These are phyloP conservation scores for Cryptosula pallasiana DNA, from an alignment of 2,888 invertebrate species.

Conservation along the genomic window DNA sequence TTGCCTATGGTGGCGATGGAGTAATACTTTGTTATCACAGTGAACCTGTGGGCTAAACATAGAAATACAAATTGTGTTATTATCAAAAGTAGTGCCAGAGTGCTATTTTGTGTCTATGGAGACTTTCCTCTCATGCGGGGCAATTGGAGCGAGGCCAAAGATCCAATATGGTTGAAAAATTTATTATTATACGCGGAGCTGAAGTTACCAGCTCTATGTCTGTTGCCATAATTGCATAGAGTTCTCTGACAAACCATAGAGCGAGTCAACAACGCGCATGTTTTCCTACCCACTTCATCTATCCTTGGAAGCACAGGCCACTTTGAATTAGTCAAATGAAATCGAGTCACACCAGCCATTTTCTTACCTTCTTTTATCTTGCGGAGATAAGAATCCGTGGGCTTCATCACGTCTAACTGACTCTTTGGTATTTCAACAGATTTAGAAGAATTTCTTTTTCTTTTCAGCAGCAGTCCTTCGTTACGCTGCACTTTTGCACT, in stretches of 20 bases:
- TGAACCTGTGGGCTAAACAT: constrained; percentile 20
- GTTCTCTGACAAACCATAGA: neutral
- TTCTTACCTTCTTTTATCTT: constrained; percentile 23
- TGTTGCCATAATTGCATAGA: neutral
- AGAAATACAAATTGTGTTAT: neutral
- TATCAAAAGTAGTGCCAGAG: neutral
- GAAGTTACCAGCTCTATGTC: neutral
- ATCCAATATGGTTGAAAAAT: neutral
- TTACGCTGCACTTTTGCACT: neutral
- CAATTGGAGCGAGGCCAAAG: neutral
- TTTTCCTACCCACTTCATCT: neutral
- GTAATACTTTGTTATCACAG: constrained; percentile 20
- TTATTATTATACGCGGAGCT: neutral
- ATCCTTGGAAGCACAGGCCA: neutral
- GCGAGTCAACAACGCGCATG: neutral
- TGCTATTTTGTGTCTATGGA: no score
- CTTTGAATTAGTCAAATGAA: neutral
- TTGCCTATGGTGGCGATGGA: neutral
- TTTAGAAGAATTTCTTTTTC: constrained; percentile 15
- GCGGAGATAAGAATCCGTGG: constrained; percentile 16
- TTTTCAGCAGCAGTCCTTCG: constrained; percentile 17
- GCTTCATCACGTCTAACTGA: constrained; percentile 21
- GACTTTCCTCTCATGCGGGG: no score
- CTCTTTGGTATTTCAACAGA: neutral
- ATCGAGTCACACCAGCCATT: neutral